Base-by-base conservation (phyloP, 2,888 invertebrate genomes). In the Sepioteuthis lessoniana region DNA sequence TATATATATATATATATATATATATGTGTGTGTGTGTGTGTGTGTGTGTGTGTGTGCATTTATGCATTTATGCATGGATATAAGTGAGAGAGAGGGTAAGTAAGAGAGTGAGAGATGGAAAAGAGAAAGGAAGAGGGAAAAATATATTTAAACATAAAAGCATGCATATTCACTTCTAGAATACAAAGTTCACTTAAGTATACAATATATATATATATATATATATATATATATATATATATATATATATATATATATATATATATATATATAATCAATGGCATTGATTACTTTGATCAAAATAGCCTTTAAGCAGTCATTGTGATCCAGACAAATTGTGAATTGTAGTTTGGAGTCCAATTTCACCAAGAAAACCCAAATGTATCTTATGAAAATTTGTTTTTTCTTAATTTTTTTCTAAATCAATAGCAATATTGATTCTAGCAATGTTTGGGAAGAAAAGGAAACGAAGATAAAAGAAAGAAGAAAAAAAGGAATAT, bases 171-270 rank as follows among this genome's bases (percentile, higher is more conserved):
- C 7, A 42, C 42, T 42, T 42, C 42, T 7, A 42, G 4, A 42
- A 42, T 42, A 42, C 42, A 42, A 42, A 42, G 42, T 42, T 42
- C 7, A 42, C 7, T 42, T 7, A 42, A 42, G 42, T 42, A 42
- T 42, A 90, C 42, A 42, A 7, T 42, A 42, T 42, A 42, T 42
- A 42, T 42, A 42, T 38, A 90, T 90, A 35, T 37, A 90, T 35
- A 90, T 90, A 90, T 90, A 90, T 90, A 90, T 90, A 37, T 90
- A 90, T 90, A 90, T 38, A 90, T 31, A 90, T 42, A 42, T 42
- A 42, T 42, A 42, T 42, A 42, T 42, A 42, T 42, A 42, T 42
- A 42, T 42, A 42, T 42, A 42, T 42, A 42, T 42, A 42, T 42
- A 7, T 42, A 42, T 42, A 42, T 42, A 7, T 42, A 42, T 42